Conservation (phyloP, 2,113 vertebrate species). For the Gavialis gangeticus region DNA sequence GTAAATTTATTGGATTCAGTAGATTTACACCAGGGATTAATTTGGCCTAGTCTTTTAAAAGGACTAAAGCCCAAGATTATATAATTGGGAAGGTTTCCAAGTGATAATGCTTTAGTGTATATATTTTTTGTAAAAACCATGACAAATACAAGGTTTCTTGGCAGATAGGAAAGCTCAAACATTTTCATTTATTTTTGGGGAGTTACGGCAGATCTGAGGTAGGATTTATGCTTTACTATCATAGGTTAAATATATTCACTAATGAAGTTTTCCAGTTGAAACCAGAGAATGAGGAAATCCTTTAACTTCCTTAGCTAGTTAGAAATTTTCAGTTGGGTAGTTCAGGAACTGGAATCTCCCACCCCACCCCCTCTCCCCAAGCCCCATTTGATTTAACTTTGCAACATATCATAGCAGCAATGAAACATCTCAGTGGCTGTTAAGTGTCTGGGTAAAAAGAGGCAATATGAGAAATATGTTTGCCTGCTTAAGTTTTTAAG, state of each 20-base stretch:
- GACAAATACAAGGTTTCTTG: neutral
- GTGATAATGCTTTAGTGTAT: neutral
- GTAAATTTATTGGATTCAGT: neutral
- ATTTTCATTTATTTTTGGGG: neutral
- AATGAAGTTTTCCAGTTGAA: neutral
- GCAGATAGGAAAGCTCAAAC: neutral
- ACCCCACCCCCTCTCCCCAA: neutral
- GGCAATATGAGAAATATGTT: neutral
- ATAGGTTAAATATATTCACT: neutral
- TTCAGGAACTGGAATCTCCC: neutral
- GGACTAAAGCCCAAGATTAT: neutral
- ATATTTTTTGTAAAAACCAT: neutral
- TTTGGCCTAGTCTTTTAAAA: neutral
- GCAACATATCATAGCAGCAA: neutral
- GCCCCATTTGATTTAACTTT: neutral
- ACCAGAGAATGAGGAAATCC: slow-evolving; percentile 14
- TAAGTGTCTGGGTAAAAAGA: neutral
- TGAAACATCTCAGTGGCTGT: neutral
- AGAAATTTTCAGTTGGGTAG: neutral
- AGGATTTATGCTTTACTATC: neutral
- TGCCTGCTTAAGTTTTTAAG: neutral
- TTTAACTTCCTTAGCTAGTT: slow-evolving; percentile 31
- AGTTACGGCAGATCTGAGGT: neutral
- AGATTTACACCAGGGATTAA: slow-evolving; percentile 10
- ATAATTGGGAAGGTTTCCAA: neutral